Evolutionary conservation across 2,888 invertebrate genomes (phyloP).

Genomic region (Hypercompe scribonia): DNA sequence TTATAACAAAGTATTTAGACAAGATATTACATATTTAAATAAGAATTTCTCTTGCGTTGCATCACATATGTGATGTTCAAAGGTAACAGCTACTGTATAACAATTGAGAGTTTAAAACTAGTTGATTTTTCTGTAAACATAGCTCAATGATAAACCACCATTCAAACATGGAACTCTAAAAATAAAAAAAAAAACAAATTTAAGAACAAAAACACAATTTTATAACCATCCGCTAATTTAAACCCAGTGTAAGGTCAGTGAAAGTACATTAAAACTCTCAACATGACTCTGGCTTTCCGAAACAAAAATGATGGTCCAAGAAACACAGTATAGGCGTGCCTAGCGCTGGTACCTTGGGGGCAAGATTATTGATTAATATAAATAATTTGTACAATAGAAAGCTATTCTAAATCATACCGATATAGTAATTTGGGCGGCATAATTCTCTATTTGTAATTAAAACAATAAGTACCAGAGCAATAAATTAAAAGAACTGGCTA

Average conservation of each 20-base stretch:
- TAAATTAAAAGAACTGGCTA: constrained; percentile 74
- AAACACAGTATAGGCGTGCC: constrained; percentile 78
- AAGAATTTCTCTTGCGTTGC: neutral
- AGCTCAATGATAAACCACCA: neutral
- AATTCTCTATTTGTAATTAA: constrained; percentile 82
- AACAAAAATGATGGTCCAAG: constrained; percentile 65
- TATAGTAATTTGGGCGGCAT: constrained; percentile 83
- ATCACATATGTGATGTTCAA: neutral
- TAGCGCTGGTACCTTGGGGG: constrained; percentile 68
- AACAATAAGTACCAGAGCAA: constrained; percentile 76
- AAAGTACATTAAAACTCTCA: constrained; percentile 49
- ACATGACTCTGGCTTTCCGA: constrained; percentile 50
- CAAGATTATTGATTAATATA: constrained; percentile 76
- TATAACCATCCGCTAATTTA: constrained; percentile 35
- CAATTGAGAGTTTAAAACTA: neutral
- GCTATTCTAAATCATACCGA: constrained; percentile 72
- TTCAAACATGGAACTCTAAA: neutral
- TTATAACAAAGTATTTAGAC: neutral
- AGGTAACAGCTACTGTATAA: too few relatives aligned
- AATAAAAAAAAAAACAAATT: neutral
- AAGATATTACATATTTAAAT: too few relatives aligned
- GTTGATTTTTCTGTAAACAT: neutral
- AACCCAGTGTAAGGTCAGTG: constrained; percentile 41
- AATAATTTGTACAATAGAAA: constrained; percentile 75
- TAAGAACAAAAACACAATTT: neutral